A percentile compares a stretch with the other conserved stretches of the same genome.
These are phyloP conservation scores for Sylvilagus floridanus DNA, from an alignment of 2,797 vertebrate genomes.

Conservation along the genomic window DNA sequence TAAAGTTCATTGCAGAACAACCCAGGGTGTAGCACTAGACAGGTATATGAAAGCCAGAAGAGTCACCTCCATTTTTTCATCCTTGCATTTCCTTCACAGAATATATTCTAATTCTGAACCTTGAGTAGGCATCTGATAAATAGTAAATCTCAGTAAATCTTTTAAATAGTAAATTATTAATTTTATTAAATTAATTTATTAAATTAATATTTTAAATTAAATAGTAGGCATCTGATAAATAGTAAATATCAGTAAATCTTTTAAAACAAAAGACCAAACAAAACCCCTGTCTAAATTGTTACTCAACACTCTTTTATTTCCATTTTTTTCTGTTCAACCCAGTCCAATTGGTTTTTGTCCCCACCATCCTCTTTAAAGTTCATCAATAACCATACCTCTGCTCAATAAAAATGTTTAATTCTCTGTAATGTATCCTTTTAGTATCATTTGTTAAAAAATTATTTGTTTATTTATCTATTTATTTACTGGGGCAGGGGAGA, in stretches of 20 bases:
- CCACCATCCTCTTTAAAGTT: background rate
- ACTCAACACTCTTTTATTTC: background rate
- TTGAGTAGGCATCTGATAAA: background rate
- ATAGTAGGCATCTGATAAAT: too few species aligned
- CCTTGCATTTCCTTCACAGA: background rate
- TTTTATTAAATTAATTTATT: too few species aligned
- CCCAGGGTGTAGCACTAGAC: too few species aligned
- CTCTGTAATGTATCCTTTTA: background rate
- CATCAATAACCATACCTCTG: background rate
- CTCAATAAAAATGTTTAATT: conserved; percentile 7
- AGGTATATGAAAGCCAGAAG: background rate
- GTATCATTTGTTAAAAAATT: background rate
- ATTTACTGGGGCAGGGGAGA: too few species aligned
- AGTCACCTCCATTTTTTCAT: background rate
- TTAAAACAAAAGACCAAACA: background rate
- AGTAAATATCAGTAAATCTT: background rate
- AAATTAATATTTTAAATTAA: too few species aligned
- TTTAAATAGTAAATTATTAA: too few species aligned
- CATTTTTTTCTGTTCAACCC: background rate
- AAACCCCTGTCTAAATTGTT: background rate
- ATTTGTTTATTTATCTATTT: too few species aligned
- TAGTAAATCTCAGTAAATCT: too few species aligned
- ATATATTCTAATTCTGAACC: background rate
- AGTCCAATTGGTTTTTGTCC: background rate
- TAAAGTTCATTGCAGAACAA: background rate